Conservation (phyloP, 2,113 vertebrate species). For the Myanophis thanlyinensis region DNA sequence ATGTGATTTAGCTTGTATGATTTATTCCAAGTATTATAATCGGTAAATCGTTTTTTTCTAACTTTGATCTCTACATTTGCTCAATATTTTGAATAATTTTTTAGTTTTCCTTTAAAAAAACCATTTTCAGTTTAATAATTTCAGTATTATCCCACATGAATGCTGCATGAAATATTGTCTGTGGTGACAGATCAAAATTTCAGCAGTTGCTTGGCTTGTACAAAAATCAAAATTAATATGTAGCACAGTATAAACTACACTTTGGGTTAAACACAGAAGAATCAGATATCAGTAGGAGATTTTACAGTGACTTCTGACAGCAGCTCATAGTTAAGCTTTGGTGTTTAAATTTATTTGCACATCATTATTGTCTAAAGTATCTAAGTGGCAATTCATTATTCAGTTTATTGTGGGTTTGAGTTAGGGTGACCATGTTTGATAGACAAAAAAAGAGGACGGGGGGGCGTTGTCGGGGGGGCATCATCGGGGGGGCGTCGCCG, state of each 20-base stretch:
- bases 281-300: conserved; percentile 14
- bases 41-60: too few species aligned
- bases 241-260: not conserved
- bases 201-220: not conserved
- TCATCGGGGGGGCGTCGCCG: too few species aligned
- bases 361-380: conserved; percentile 7
- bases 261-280: conserved; percentile 1
- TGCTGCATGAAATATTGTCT: not conserved
- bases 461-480: too few species aligned
- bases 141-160: not conserved
- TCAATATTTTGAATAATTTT: not conserved
- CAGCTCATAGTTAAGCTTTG: not conserved
- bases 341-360: not conserved
- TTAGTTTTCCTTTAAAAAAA: not conserved
- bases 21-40: not conserved
- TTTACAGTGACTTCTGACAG: conserved; percentile 18
- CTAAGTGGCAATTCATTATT: not conserved
- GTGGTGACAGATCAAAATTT: not conserved
- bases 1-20: not conserved
- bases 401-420: not conserved
- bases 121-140: not conserved
- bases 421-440: too few species aligned
- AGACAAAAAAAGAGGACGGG: too few species aligned
- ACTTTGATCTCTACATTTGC: not conserved
- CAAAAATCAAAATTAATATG: not conserved